A percentile compares a stretch with the other conserved stretches of the same genome.
Conservation (phyloP, 1,140 invertebrate species). For the Oreohelix idahoensis region DNA sequence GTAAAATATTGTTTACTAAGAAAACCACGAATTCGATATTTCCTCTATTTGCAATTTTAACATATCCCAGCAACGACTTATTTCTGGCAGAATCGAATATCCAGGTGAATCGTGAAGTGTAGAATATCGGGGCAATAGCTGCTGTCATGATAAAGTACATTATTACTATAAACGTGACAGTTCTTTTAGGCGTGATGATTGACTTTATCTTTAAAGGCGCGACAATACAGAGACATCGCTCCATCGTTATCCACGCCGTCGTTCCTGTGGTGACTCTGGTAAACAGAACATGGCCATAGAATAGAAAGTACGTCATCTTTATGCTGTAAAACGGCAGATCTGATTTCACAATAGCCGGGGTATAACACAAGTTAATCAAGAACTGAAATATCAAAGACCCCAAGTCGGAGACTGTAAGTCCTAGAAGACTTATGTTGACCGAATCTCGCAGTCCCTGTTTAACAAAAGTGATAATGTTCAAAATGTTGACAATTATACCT, state of each 20-base stretch:
- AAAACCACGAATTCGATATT: not conserved
- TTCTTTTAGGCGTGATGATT: not conserved
- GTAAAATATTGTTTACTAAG: not conserved
- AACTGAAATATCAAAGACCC: too few relatives aligned
- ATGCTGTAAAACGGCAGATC: too few relatives aligned
- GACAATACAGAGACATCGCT: slow-evolving; percentile 11
- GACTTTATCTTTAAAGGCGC: not conserved
- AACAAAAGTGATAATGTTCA: too few relatives aligned
- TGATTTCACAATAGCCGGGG: too few relatives aligned
- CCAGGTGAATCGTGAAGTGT: not conserved
- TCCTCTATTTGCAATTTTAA: not conserved
- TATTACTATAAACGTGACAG: not conserved
- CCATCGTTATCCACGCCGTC: not conserved
- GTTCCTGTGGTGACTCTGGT: not conserved
- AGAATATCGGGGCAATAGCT: not conserved
- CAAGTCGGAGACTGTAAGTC: too few relatives aligned
- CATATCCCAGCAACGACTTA: not conserved
- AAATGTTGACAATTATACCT: too few relatives aligned
- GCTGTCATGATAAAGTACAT: not conserved
- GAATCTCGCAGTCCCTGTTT: too few relatives aligned
- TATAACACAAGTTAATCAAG: too few relatives aligned
- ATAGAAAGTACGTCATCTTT: not conserved
- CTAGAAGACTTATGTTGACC: too few relatives aligned
- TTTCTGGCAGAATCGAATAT: not conserved
- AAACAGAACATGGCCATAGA: not conserved